Evolutionary conservation across 2,888 invertebrate genomes (phyloP), one percentile per base, ranked within the genome.

Genomic region (Drosophila mimetica): DNA sequence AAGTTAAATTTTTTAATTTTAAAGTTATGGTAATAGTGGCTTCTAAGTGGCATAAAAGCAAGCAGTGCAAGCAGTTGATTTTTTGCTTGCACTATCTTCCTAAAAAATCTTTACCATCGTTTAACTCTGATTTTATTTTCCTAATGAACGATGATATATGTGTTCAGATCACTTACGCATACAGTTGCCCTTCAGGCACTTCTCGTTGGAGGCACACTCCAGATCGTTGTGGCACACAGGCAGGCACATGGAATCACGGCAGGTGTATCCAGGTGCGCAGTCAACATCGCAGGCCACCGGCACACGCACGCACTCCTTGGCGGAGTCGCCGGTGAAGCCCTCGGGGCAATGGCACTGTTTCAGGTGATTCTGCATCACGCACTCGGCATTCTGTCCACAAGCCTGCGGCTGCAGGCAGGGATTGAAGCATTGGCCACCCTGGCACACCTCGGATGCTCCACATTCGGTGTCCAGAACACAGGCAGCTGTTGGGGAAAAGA

Each of bases 191-290:
- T 94, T 93, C 8, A 96, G 92, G 92, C 98, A 98, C 91, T 97
- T 96, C 92, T 98, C 98, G 89, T 98, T 98, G 66, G 96, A 93
- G 3, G 97, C 97, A 90, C 98, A 98, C 74, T 96, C 94, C 81
- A 95, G 95, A 90, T 98, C 97, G 14, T 91, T 92, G 34, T 92
- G 92, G 89, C 98, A 98, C 44, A 93, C 93, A 4, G 96, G 96
- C 67, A 96, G 92, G 89, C 98, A 98, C 92, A 96, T 95, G 52
- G 95, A 96, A 86, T 97, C 95, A 70, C 95, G 94, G 86, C 98
- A 98, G 25, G 94, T 93, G 77, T 95, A 94, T 30, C 94, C 95
- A n/a, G 93, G 91, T 69, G 93, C 93, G 89, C 97, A 97, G 83
- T 96, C 96, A 13, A 93, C 92, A 65, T 94, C 93, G 85, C 97